Conservation (phyloP, 2,113 vertebrate genomes). For the Mesembrinibis cayennensis region DNA sequence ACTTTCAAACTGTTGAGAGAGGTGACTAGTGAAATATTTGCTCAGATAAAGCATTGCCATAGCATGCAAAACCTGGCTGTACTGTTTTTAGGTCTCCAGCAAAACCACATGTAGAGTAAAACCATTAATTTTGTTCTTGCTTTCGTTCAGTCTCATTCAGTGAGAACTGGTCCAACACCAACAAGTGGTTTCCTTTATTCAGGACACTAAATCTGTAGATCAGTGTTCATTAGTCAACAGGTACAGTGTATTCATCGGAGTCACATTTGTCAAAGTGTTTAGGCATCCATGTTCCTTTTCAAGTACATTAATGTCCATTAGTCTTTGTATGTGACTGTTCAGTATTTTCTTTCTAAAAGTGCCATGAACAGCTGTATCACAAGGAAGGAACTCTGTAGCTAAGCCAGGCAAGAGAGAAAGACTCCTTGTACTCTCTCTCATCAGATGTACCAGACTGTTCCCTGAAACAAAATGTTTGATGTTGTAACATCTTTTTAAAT, state of each 20-base stretch:
- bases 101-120: neutral
- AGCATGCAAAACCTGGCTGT: neutral
- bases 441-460: neutral
- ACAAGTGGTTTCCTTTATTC: neutral
- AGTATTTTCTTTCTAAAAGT: neutral
- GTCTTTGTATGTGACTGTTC: neutral
- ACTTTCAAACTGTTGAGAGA: neutral
- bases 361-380: neutral
- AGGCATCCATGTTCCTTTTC: neutral
- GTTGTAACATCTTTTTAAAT: neutral
- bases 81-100: neutral
- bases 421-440: neutral
- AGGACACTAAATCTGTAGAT: neutral
- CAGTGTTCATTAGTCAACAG: neutral
- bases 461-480: neutral
- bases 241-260: accelerated
- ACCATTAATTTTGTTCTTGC: neutral
- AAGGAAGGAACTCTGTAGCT: neutral
- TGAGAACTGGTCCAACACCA: neutral
- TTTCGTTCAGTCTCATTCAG: neutral
- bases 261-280: neutral
- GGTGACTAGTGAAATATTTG: neutral
- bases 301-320: neutral
- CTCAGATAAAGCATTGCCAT: neutral
- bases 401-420: neutral